These are phyloP conservation scores for Neocrepidodera transversa DNA, from an alignment of 2,888 invertebrate species.

Conservation along the genomic window DNA sequence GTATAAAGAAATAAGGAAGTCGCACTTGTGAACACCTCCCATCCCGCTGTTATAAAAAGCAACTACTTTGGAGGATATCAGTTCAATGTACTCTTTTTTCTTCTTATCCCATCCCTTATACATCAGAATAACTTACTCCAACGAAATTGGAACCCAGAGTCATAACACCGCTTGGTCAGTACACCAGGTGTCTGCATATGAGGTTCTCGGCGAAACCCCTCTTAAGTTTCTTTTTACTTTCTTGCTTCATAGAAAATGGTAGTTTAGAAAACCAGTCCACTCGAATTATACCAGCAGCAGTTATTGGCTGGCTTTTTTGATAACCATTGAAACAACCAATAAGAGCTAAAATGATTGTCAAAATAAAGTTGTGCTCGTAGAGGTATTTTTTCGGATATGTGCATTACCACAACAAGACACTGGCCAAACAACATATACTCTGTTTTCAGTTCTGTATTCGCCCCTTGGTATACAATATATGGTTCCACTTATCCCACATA, in stretches of 20 bases:
- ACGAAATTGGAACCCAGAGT: conserved; percentile 39
- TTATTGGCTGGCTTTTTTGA: conserved; percentile 7
- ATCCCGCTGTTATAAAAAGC: conserved; percentile 37
- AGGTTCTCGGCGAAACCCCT: no score
- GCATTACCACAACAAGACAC: not conserved
- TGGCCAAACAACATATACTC: conserved; percentile 6
- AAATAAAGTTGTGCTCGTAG: no score
- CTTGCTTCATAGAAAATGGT: conserved; percentile 8
- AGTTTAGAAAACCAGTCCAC: no score
- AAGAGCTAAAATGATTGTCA: no score
- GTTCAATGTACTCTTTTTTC: conserved; percentile 35
- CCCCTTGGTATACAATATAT: conserved; percentile 4
- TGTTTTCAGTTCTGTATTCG: conserved; percentile 5
- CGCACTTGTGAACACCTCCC: conserved; percentile 46
- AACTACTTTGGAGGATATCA: no score
- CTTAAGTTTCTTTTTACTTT: no score
- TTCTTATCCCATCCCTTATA: conserved; percentile 32
- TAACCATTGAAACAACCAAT: no score
- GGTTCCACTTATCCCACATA: not conserved
- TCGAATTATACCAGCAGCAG: conserved; percentile 25
- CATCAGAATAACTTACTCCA: conserved; percentile 35
- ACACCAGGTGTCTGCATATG: not conserved
- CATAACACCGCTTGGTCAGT: not conserved
- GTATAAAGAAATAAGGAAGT: no score
- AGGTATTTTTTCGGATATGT: no score